Evolutionary conservation across 2,888 invertebrate genomes (phyloP), one percentile per base, ranked within the genome.

Genomic region (Incurvaria masculella): DNA sequence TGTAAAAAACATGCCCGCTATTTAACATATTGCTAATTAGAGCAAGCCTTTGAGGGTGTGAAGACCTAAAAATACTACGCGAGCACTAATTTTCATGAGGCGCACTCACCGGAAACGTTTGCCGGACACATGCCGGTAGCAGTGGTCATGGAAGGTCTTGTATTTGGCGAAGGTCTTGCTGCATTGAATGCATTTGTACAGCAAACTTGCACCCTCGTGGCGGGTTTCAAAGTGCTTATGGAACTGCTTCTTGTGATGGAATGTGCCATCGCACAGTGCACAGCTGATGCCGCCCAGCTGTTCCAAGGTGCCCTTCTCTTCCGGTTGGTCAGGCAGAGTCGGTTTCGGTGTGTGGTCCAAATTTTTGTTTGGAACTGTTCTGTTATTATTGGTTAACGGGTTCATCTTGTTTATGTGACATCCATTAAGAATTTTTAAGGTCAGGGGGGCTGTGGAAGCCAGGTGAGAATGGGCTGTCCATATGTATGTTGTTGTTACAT

Each of bases 131-230:
- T 84, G 84, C 48, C 79, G 63, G 57, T 83, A 80, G 62, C 81
- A 81, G 59, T 84, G 84, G 41, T 75, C 66, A 16, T 76, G 68
- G 56, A 83, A 82, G 23, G 71, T 62, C 1, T 69, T 63, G 60
- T 83, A 84, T 55, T 81, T 81, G 18, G 76, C 72, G 56, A 72
- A 78, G 48, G 74, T 68, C 55, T 81, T 81, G 49, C 73, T 71
- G 57, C 84, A 84, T 55, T 80, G 75, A 44, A 79, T 79, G 59
- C 84, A 84, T 2, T 79, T 72, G 61, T 83, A 84, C 2, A 79
- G 63, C 17, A 72, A 59, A 0, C 61, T 62, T 42, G 63, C 59
- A 17, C 64, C 65, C 0, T 59, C 58, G 21, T 84, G 83, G 42
- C 69, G 65, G 18, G 64, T 61, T 2, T 63, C 55, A 56, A 80